Conservation (phyloP, 1,140 invertebrate species). For the Zaprionus ornatus region DNA sequence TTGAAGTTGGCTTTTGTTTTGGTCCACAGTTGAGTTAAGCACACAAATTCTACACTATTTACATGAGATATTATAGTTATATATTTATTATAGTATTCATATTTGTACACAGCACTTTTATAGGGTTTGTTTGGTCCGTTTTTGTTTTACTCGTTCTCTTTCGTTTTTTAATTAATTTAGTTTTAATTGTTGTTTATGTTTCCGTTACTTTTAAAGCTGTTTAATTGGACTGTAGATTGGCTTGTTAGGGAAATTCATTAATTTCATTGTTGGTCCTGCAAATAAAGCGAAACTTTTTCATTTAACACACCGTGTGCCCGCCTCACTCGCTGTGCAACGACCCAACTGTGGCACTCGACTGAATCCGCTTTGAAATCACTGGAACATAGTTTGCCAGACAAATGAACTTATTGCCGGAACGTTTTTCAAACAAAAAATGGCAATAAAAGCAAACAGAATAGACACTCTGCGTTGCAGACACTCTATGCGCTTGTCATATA, state of each 20-base stretch:
- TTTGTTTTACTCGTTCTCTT: slow-evolving; percentile 45
- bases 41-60: slow-evolving; percentile 41
- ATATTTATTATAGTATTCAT: slow-evolving; percentile 9
- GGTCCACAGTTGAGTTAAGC: slow-evolving; percentile 50
- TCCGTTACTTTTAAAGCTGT: slow-evolving; percentile 44
- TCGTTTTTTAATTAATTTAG: not conserved
- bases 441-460: slow-evolving; percentile 10
- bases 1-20: slow-evolving; percentile 22
- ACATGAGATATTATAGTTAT: slow-evolving; percentile 19
- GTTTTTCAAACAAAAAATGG: slow-evolving; percentile 53
- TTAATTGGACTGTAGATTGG: slow-evolving; percentile 46
- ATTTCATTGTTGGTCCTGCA: slow-evolving; percentile 52
- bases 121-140: slow-evolving; percentile 44
- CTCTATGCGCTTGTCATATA: not conserved
- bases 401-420: slow-evolving; percentile 69
- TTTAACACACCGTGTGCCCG: not conserved
- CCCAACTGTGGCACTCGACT: slow-evolving; percentile 61
- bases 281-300: slow-evolving; percentile 44
- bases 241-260: slow-evolving; percentile 36
- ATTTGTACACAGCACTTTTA: slow-evolving; percentile 48
- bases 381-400: slow-evolving; percentile 37
- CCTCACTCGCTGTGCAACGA: slow-evolving; percentile 36
- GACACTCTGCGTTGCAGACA: too few relatives aligned
- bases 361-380: slow-evolving; percentile 32
- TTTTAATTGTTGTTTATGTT: slow-evolving; percentile 25